Evolutionary conservation across 2,888 invertebrate genomes (phyloP).

Genomic region (Scaptomyza parva): DNA sequence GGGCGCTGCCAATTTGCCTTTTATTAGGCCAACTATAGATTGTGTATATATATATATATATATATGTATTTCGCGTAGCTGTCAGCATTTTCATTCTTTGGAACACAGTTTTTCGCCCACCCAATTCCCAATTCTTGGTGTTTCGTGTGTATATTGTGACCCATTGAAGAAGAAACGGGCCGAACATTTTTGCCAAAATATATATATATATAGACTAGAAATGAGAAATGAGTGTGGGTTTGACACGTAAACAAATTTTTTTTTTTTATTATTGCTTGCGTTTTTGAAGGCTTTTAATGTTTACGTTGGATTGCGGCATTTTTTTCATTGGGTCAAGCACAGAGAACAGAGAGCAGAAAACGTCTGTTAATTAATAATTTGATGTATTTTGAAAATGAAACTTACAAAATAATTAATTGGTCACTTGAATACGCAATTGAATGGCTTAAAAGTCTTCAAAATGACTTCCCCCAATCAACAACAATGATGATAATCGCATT

Average conservation of each 20-base stretch:
- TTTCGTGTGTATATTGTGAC: conserved; percentile 44
- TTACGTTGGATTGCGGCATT: conserved; percentile 1
- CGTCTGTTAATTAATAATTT: conserved; percentile 26
- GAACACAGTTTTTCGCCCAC: conserved; percentile 46
- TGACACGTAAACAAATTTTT: conserved; percentile 38
- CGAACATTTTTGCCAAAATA: no score
- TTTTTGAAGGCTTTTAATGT: conserved; percentile 18
- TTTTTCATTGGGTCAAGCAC: conserved; percentile 13
- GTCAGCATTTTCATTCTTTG: conserved; percentile 63
- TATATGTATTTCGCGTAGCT: conserved; percentile 31
- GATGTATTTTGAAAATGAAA: not conserved
- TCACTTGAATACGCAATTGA: conserved; percentile 21
- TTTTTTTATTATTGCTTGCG: conserved; percentile 16
- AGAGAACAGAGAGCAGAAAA: no score
- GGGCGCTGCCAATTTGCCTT: conserved; percentile 64
- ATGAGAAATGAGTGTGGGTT: conserved; percentile 18
- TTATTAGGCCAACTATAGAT: conserved; percentile 70
- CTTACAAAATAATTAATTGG: conserved; percentile 10
- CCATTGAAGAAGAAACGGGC: conserved; percentile 46
- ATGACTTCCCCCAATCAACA: conserved; percentile 17
- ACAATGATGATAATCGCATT: conserved; percentile 42
- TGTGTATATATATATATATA: no score
- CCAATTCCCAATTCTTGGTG: no score
- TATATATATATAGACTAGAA: no score
- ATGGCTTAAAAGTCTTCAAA: not conserved